These are phyloP conservation scores for Nemapogon koenigi DNA, from an alignment of 2,888 invertebrate genomes.

Conservation along the genomic window DNA sequence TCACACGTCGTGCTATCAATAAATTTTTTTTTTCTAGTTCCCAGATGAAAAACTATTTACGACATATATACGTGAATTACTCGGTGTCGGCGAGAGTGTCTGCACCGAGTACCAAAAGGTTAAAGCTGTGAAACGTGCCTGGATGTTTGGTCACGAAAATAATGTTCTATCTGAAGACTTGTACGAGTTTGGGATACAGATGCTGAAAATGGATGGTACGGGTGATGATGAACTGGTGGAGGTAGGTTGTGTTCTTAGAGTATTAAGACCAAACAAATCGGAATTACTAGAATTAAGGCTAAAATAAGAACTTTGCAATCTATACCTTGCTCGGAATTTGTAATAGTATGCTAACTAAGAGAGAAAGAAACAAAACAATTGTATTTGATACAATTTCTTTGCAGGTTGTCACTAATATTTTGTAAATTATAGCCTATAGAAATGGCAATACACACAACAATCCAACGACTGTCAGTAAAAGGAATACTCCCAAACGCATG, in stretches of 20 bases:
- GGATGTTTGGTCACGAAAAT: constrained; percentile 43
- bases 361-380: too few relatives aligned
- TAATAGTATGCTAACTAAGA: too few relatives aligned
- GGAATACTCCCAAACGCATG: too few relatives aligned
- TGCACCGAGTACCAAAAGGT: constrained; percentile 38
- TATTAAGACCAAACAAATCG: neutral
- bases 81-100: constrained; percentile 29
- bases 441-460: too few relatives aligned
- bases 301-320: too few relatives aligned
- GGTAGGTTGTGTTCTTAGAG: constrained; percentile 30
- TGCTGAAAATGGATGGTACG: constrained; percentile 35
- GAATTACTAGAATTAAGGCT: neutral
- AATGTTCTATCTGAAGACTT: constrained; percentile 40
- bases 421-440: too few relatives aligned
- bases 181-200: constrained; percentile 45
- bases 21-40: constrained; percentile 28
- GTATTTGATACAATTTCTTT: too few relatives aligned
- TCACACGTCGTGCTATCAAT: neutral
- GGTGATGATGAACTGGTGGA: constrained; percentile 30
- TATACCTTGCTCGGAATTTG: too few relatives aligned
- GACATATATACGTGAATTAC: constrained; percentile 42
- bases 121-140: constrained; percentile 40
- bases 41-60: constrained; percentile 43
- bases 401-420: too few relatives aligned
- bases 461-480: too few relatives aligned